Evolutionary conservation across 2,113 vertebrate genomes (phyloP), one percentile per base, ranked within the genome.

Genomic region (Onychorhynchus coronatus): DNA sequence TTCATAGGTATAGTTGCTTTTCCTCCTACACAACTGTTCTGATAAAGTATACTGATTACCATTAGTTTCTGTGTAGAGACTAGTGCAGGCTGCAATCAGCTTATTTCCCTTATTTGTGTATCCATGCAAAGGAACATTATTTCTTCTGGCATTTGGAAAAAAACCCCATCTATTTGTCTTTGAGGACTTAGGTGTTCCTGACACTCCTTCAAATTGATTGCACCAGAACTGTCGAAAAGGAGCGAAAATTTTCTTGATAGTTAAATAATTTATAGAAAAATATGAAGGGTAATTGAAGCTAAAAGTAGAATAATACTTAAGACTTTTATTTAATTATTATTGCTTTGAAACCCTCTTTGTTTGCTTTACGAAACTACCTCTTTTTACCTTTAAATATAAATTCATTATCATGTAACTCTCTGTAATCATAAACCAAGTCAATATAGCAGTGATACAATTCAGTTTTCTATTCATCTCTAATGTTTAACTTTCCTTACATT

Each of bases 351-450:
- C 92, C 89, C n/a, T 8, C 11, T 30, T 91, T 82, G 83, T 50
- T 91, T 42, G 35, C 73, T 41, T 41, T 78, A 75, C 89, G 84
- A 87, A 96, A 6, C 19, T 14, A 30, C 25, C 27, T 78, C n/a
- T 96, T 88, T 72, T 90, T 83, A 88, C 25, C 33, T 89, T 95
- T 83, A 95, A 95, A 74, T 88, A 75, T 63, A 77, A 71, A 79
- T 53, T 90, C 3, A 22, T 50, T 88, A 37, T n/a, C 13, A 25
- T 28, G 10, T 68, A 65, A 35, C 21, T 66, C 15, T 56, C 33
- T 24, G 15, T 39, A 76, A 39, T 79, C 27, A 76, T 20, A 72
- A 76, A 83, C 63, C 1, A n/a, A 14, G 12, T 35, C 11, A 77
- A 63, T 35, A 42, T 3, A 72, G 7, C 9, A 76, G 35, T 27